These are phyloP conservation scores for Xylota sylvarum DNA, from an alignment of 2,888 invertebrate species.

Conservation along the genomic window DNA sequence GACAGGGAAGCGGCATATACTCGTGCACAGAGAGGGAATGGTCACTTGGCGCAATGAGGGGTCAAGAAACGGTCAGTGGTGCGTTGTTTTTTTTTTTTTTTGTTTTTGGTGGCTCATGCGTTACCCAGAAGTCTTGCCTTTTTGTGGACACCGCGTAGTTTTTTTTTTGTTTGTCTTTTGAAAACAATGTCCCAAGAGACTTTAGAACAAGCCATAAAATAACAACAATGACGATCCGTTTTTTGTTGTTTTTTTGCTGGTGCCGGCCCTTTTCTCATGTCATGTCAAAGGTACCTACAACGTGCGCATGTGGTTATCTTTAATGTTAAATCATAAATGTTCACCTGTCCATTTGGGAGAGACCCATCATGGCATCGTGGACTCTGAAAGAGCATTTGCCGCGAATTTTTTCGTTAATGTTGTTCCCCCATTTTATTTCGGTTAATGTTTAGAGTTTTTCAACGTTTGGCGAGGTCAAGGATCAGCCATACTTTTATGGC, in stretches of 20 bases:
- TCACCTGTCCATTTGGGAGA: constrained; percentile 69
- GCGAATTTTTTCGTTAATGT: constrained; percentile 36
- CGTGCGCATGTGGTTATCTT: constrained; percentile 76
- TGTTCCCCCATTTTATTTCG: constrained; percentile 15
- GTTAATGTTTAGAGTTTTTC: constrained; percentile 43
- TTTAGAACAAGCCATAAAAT: constrained; percentile 54
- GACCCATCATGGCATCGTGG: constrained; percentile 45
- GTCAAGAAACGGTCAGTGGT: constrained; percentile 58
- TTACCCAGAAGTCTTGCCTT: constrained; percentile 68
- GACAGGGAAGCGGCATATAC: constrained; percentile 1
- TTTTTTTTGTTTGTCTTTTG: constrained; percentile 8
- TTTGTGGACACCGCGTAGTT: constrained; percentile 35
- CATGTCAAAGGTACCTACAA: constrained; percentile 67
- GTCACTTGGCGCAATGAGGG: constrained; percentile 65
- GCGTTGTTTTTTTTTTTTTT: not conserved
- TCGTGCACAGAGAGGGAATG: constrained; percentile 3
- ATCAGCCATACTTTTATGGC: constrained; percentile 64
- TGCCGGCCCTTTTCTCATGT: constrained; percentile 68
- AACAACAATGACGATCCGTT: constrained; percentile 55
- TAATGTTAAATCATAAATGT: constrained; percentile 75
- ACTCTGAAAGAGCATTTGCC: constrained; percentile 34
- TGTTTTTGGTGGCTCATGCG: constrained; percentile 40
- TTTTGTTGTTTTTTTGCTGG: constrained; percentile 41
- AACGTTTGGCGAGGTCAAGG: constrained; percentile 52
- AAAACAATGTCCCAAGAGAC: constrained; percentile 54